Base-by-base conservation (phyloP, 2,888 invertebrate genomes). In the Tipula helvola region DNA sequence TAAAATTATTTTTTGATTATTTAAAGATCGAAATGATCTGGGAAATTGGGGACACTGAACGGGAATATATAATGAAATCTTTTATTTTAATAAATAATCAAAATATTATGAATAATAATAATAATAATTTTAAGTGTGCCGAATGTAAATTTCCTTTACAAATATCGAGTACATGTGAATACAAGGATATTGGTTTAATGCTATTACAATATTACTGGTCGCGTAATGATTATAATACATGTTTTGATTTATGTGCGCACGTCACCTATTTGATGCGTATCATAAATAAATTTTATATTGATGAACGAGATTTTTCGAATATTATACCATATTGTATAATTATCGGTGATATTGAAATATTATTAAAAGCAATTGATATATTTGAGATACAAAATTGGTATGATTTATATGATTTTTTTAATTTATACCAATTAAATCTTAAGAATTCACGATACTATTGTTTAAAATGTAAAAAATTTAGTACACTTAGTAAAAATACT, bases 1-100 rank as follows among this genome's bases (percentile, higher is more conserved):
- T 89, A 87, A 90, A 91, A 86, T 91, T 92, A 91, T 92, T 91
- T 87, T 91, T 92, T 86, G 90, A 92, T 88, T 92, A 92, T 89
- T 88, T 92, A 86, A 91, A 91, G 87, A 90, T 90, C 12, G 91
- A 92, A 87, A 89, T 92, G 8, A 90, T 91, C 47, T 92, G 91
- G 91, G 91, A 92, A 88, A 90, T 92, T 88, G 91, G 92, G 71
- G 91, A 91, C 83, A 88, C 89, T 16, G 90, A 91, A 12, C 88
- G 90, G n/a, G 91, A 92, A 85, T 91, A 90, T 87, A 91, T 92
- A 87, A 89, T 91, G 2, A 88, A 88, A n/a, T 91, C 91, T 3
- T 91, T 91, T 87, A 89, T 90, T 1, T 87, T 89, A 3, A 88
- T 91, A 0, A 92, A 91, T 88, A 47, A 85, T 13, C 28, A 16